phyloP scores from a whole-genome alignment of 2,797 vertebrate genomes.

The Rhinatrema bivittatum region DNA sequence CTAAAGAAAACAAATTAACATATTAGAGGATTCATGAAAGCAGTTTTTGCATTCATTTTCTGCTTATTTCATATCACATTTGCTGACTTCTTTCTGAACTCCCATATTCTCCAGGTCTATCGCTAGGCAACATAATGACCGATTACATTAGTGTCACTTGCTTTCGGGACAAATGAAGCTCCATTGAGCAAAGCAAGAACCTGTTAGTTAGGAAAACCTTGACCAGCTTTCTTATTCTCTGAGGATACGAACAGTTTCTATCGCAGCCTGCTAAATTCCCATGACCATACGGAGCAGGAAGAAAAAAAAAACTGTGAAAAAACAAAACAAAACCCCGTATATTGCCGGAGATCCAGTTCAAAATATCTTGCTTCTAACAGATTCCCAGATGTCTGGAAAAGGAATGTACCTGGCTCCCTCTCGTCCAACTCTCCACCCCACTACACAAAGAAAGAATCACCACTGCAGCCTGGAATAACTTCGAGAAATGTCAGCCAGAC shows the following conservation, averaged over 20 bases:
- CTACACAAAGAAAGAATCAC: not conserved
- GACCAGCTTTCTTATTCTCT: not conserved
- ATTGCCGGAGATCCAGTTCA: not conserved
- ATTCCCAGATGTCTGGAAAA: not conserved
- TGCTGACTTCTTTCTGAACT: not conserved
- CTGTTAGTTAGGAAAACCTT: not conserved
- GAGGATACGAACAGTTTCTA: slow-evolving; percentile 1
- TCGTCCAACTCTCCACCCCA: slow-evolving; percentile 1
- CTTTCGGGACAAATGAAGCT: not conserved
- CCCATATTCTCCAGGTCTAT: not conserved
- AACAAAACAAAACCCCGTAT: too few species aligned
- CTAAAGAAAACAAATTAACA: slow-evolving; percentile 25
- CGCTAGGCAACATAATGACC: not conserved
- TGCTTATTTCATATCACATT: not conserved
- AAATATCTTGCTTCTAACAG: not conserved
- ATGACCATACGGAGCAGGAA: too few species aligned
- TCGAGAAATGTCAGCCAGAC: slow-evolving; percentile 6
- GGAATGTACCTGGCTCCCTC: not conserved
- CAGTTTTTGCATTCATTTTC: slow-evolving; percentile 6
- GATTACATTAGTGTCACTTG: not conserved
- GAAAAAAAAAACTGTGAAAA: too few species aligned
- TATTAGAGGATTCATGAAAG: slow-evolving; percentile 12
- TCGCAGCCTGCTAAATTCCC: not conserved
- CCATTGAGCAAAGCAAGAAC: not conserved
- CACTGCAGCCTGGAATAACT: not conserved